Evolutionary conservation across 1,140 invertebrate species (phyloP).

Genomic region (Plectrocnemia conspersa): DNA sequence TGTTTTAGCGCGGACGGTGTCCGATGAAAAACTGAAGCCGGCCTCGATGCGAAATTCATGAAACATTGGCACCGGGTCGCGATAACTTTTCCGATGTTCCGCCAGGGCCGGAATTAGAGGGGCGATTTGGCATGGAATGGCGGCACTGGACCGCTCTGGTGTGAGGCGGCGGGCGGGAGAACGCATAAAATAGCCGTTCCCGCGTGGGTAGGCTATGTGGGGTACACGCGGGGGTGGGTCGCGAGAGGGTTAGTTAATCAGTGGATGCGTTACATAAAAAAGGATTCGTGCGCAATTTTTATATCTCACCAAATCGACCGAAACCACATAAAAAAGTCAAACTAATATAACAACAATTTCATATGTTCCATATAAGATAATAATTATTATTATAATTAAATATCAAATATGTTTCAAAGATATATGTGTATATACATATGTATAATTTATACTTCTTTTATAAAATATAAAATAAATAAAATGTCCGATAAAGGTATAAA

Average conservation of each 20-base stretch:
- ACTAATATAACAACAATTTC: too few species aligned
- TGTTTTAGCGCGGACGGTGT: conserved; percentile 14
- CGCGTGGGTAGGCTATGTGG: background rate
- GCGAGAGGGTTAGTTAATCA: conserved; percentile 13
- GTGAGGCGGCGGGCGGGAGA: background rate
- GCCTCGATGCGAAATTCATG: conserved; percentile 26
- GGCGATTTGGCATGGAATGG: background rate
- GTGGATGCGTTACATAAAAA: conserved; percentile 16
- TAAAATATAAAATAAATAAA: too few species aligned
- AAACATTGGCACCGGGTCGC: conserved; percentile 18
- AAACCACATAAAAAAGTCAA: too few species aligned
- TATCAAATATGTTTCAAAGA: too few species aligned
- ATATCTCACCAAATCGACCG: too few species aligned
- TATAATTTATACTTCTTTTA: too few species aligned
- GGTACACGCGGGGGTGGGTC: background rate
- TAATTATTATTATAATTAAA: too few species aligned
- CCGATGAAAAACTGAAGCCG: conserved; percentile 13
- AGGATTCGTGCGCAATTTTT: background rate
- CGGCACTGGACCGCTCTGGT: background rate
- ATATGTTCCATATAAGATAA: too few species aligned
- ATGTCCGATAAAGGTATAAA: too few species aligned
- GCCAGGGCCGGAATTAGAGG: conserved; percentile 2
- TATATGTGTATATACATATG: too few species aligned
- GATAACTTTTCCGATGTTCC: conserved; percentile 23
- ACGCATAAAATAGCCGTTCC: background rate